Conservation (phyloP, 92 coral and sea anemone species). For the Porites rus region DNA sequence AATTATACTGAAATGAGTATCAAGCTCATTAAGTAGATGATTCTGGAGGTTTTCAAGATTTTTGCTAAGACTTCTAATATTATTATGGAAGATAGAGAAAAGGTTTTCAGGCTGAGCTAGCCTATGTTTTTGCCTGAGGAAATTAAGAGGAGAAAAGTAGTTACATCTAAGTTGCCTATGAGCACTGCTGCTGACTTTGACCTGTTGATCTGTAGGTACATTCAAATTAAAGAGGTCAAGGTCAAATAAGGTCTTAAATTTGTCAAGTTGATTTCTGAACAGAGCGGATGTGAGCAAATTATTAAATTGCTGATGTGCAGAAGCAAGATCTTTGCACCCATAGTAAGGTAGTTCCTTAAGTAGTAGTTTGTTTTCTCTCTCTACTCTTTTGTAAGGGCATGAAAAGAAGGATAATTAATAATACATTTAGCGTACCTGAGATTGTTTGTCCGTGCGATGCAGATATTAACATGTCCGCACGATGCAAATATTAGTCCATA, state of each 20-base stretch:
- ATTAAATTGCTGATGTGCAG: not conserved
- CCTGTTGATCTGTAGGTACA: not conserved
- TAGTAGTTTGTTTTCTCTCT: not conserved
- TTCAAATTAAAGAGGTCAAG: not conserved
- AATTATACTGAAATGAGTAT: not conserved
- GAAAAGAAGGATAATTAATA: no score
- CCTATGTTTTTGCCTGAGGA: not conserved
- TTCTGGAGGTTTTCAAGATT: no score
- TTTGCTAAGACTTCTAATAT: no score
- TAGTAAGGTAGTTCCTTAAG: conserved; percentile 3
- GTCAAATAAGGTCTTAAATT: not conserved
- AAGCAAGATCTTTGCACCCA: not conserved
- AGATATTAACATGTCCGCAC: not conserved
- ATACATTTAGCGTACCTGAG: no score
- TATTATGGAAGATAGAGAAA: no score
- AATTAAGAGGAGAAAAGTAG: not conserved
- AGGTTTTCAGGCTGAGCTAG: not conserved
- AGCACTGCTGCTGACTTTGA: not conserved
- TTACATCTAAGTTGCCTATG: not conserved
- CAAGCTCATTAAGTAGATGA: no score
- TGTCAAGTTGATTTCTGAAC: not conserved
- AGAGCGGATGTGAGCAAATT: not conserved
- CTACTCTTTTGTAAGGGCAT: no score
- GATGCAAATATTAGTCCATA: not conserved
- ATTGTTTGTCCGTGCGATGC: not conserved